Conservation (phyloP, 2,888 invertebrate species). For the Byasa hedistus region DNA sequence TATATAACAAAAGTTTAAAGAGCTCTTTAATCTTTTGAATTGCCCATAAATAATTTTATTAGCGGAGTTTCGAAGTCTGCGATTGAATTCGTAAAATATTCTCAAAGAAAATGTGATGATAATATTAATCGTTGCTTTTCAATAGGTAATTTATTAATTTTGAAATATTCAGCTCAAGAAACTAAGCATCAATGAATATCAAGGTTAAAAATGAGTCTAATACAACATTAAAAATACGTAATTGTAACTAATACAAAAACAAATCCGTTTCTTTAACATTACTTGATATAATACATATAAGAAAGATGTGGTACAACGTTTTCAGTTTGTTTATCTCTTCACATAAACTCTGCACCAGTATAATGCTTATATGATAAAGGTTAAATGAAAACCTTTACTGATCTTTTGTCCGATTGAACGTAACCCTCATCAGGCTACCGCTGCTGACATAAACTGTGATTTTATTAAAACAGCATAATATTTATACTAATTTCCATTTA, state of each 20-base stretch:
- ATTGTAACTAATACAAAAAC: too few species aligned
- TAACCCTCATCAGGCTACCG: background rate
- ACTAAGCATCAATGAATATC: too few species aligned
- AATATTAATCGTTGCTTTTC: conserved; percentile 3
- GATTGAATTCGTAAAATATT: conserved; percentile 17
- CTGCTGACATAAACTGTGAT: background rate
- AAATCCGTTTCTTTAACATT: too few species aligned
- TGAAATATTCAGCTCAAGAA: background rate
- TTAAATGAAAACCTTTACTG: background rate
- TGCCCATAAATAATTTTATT: conserved; percentile 20
- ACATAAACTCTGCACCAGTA: background rate
- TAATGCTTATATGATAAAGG: background rate
- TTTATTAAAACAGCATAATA: background rate
- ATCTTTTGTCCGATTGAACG: background rate
- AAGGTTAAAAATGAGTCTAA: too few species aligned
- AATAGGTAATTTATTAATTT: background rate
- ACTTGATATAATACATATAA: too few species aligned
- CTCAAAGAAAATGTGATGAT: conserved; percentile 4
- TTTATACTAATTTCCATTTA: too few species aligned
- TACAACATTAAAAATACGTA: too few species aligned
- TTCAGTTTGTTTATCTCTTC: background rate
- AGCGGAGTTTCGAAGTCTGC: conserved; percentile 6
- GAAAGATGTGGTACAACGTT: too few species aligned
- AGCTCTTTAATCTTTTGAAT: conserved; percentile 12
- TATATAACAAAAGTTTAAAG: conserved; percentile 16